These are phyloP conservation scores for Cassiopea andromeda DNA, from an alignment of 30 jellyfish, hydroid and myxozoan genomes.

Conservation along the genomic window DNA sequence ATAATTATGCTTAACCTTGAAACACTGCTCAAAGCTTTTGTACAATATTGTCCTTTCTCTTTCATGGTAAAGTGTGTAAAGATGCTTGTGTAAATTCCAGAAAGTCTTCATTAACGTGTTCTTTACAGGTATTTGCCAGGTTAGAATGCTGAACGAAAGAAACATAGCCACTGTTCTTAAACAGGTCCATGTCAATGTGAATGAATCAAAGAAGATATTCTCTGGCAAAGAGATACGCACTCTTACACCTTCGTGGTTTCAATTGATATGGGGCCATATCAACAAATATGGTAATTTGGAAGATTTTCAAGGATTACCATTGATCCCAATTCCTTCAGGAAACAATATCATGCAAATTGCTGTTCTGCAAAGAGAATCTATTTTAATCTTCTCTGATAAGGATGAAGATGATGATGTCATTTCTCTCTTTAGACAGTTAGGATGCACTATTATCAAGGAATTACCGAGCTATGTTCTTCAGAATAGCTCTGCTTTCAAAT, in stretches of 20 bases:
- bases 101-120: neutral
- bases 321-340: constrained; percentile 23
- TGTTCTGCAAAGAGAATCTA: neutral
- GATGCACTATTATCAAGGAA: neutral
- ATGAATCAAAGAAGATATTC: neutral
- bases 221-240: neutral
- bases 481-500: neutral
- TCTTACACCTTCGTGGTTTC: constrained; percentile 30
- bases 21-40: no score
- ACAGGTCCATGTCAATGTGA: neutral
- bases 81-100: neutral
- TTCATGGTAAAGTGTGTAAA: no score
- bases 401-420: neutral
- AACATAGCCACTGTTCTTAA: constrained; percentile 8
- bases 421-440: neutral
- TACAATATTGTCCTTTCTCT: no score
- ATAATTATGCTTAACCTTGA: no score
- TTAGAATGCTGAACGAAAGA: constrained; percentile 4
- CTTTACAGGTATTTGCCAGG: constrained; percentile 27
- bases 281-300: neutral
- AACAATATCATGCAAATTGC: constrained; percentile 1
- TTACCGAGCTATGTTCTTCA: constrained; percentile 27
- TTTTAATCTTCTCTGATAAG: neutral
- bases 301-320: constrained; percentile 61
- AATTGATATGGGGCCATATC: constrained; percentile 41